Evolutionary conservation across 1,140 invertebrate genomes (phyloP), one percentile per base, ranked within the genome.

Genomic region (Hyles euphorbiae): DNA sequence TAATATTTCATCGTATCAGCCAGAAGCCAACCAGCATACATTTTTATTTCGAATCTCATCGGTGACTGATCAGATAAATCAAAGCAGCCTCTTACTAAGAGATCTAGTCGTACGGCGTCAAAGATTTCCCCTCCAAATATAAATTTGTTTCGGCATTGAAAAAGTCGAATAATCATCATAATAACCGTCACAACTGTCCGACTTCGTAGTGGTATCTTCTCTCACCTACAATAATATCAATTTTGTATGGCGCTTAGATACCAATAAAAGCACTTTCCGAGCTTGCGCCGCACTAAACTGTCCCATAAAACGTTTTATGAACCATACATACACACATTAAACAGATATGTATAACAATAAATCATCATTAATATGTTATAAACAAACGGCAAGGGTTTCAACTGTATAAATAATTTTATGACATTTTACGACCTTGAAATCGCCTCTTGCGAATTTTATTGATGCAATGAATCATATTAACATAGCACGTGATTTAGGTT

Each of bases 321-420:
- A 63, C 78, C 83, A 81, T 83, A 84, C 68, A 56, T 82, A 81
- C 83, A 87, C 78, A 81, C 78, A 83, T 87, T 85, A 83, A 78
- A 74, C 65, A 75, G 74, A 80, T 83, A 84, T 74, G 70, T 70
- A 80, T 76, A 78, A 73, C 63, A 78, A 85, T 85, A 87, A 87
- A 85, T 85, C 82, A 87, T 79, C 63, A 78, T 83, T 79, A 81
- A 80, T 78, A 76, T 70, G 70, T 72, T 81, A 80, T 77, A 79
- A 82, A 81, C 74, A 79, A 78, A 74, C 65, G 58, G 68, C 72
- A 77, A 76, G 68, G 76, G 75, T 78, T 81, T 58, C 55, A 60
- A 53, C 58, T 64, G 62, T 68, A 68, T 82, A 80, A 81, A 84
- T 84, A 82, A 84, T 76, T 82, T 81, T 70, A 76, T 71, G 77